A percentile compares a stretch with the other conserved stretches of the same genome.
phyloP scores from a whole-genome alignment of 2,888 invertebrate genomes.

The Cynaeus angustus region DNA sequence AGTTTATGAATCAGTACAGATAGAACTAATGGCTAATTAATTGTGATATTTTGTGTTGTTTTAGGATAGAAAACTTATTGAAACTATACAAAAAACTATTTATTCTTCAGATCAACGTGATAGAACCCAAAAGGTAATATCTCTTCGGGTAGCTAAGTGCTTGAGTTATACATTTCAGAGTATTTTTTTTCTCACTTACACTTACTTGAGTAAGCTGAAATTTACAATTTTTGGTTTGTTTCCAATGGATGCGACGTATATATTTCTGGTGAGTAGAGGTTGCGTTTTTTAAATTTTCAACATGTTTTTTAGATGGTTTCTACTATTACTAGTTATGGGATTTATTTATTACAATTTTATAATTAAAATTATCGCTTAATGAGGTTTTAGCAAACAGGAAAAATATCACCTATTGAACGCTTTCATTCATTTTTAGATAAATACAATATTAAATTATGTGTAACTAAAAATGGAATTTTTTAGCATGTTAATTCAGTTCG shows the following conservation, averaged over 20 bases:
- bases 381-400: too few species aligned
- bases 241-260: not conserved
- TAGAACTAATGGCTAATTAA: too few species aligned
- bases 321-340: not conserved
- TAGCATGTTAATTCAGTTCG: too few species aligned
- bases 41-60: not conserved
- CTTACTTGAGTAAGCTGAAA: not conserved
- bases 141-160: not conserved
- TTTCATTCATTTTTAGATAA: too few species aligned
- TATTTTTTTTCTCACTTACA: not conserved
- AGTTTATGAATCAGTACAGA: not conserved
- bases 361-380: too few species aligned
- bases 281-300: not conserved
- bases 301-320: not conserved
- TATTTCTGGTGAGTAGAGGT: not conserved
- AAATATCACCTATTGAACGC: too few species aligned
- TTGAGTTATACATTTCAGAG: not conserved
- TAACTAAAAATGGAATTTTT: too few species aligned
- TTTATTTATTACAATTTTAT: not conserved
- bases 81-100: not conserved
- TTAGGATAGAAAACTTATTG: not conserved
- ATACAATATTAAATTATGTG: too few species aligned
- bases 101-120: not conserved
- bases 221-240: constrained; percentile 2
- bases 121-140: too few species aligned